Percentiles rank a stretch among this genome's conserved stretches.
These are phyloP conservation scores for Brachionus paranguensis DNA, from an alignment of 1,140 invertebrate genomes.

Conservation along the genomic window DNA sequence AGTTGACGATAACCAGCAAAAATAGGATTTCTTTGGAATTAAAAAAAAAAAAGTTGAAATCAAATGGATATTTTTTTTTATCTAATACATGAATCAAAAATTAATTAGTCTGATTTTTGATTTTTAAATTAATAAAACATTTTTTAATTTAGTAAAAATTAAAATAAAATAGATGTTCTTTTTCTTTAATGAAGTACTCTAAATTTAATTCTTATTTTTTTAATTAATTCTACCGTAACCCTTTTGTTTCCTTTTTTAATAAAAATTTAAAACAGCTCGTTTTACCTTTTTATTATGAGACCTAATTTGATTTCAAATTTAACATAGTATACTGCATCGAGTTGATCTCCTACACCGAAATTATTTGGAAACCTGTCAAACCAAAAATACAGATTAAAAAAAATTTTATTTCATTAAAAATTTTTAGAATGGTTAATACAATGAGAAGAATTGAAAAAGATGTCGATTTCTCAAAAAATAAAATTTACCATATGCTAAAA, in stretches of 20 bases:
- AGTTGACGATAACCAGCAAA: background rate
- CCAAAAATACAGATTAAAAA: too few relatives aligned
- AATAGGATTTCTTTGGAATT: background rate
- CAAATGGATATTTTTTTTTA: background rate
- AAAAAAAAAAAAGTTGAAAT: background rate
- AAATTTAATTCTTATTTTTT: background rate
- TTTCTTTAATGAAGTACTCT: background rate
- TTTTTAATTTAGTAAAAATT: too few relatives aligned
- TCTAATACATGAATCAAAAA: background rate
- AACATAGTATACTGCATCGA: too few relatives aligned
- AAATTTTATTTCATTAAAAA: too few relatives aligned
- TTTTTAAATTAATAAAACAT: too few relatives aligned
- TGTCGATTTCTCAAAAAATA: background rate
- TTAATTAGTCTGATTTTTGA: background rate
- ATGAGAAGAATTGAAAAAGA: background rate
- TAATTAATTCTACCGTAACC: too few relatives aligned
- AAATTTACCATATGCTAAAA: background rate
- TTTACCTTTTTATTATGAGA: background rate
- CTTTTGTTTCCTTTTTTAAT: background rate
- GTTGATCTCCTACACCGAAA: too few relatives aligned
- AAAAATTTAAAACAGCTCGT: background rate
- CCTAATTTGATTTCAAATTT: too few relatives aligned
- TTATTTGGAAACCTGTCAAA: too few relatives aligned
- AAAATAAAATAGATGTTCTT: too few relatives aligned
- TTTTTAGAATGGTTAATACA: too few relatives aligned